Conservation (phyloP, 2,113 vertebrate genomes). For the Phyllostomus discolor region DNA sequence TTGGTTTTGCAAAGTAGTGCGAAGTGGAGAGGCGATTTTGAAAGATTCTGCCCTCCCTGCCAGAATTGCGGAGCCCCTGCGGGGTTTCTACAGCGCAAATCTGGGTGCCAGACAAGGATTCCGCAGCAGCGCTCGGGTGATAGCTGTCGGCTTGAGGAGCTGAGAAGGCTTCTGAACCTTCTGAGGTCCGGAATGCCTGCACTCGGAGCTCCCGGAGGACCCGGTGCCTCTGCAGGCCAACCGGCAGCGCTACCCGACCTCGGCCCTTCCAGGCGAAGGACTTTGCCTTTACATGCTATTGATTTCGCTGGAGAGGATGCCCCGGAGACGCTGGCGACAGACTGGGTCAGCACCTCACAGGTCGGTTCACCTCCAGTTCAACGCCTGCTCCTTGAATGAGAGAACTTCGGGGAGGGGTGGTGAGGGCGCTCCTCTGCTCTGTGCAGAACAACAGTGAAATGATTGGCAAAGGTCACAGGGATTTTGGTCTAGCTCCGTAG, state of each 20-base stretch:
- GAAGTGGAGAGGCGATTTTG: background rate
- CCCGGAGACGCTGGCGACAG: background rate
- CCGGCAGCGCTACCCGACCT: background rate
- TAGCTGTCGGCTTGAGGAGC: background rate
- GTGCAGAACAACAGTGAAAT: background rate
- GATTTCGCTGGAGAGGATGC: background rate
- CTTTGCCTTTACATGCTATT: background rate
- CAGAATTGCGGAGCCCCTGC: background rate
- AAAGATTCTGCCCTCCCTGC: background rate
- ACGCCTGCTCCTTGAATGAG: background rate
- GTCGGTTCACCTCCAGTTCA: constrained; percentile 14
- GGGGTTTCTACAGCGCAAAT: constrained; percentile 12
- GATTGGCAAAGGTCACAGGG: constrained; percentile 39
- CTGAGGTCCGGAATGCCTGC: background rate
- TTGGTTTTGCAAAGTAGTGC: constrained; percentile 36
- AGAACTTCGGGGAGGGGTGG: background rate
- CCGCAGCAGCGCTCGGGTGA: accelerated
- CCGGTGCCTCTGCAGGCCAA: background rate
- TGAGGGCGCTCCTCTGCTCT: background rate
- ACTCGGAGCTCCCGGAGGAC: background rate
- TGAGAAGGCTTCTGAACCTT: background rate
- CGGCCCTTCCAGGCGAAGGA: background rate
- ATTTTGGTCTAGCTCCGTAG: background rate
- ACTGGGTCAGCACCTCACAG: background rate
- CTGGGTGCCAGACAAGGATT: background rate